These are phyloP conservation scores for Drosophila engyochracea DNA, from an alignment of 2,888 invertebrate species.

Conservation along the genomic window DNA sequence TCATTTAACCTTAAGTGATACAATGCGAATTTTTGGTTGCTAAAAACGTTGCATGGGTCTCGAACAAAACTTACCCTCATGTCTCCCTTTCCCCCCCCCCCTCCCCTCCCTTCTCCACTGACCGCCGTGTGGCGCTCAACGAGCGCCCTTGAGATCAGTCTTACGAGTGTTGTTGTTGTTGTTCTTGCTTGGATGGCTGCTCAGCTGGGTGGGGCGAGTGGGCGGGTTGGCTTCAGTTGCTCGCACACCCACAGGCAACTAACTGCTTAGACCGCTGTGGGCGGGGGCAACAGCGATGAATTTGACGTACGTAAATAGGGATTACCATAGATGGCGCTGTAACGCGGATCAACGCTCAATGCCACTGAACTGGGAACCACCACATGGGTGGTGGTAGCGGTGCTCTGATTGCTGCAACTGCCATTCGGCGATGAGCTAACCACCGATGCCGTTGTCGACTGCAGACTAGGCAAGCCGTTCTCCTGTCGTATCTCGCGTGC, in stretches of 20 bases:
- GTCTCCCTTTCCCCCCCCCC: too few species aligned
- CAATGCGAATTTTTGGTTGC: conserved; percentile 70
- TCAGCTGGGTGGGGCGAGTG: conserved; percentile 2
- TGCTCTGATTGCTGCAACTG: conserved; percentile 84
- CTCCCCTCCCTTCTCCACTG: not conserved
- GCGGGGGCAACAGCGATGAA: conserved; percentile 87
- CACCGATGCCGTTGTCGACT: conserved; percentile 84
- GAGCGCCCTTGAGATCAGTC: conserved; percentile 70
- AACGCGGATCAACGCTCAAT: conserved; percentile 91
- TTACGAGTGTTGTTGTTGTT: conserved; percentile 41
- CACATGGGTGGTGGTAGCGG: conserved; percentile 83
- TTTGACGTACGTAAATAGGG: conserved; percentile 92
- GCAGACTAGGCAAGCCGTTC: conserved; percentile 84
- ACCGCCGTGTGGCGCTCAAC: conserved; percentile 10
- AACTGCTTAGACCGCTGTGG: conserved; percentile 86
- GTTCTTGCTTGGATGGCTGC: conserved; percentile 8
- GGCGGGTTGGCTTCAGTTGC: not conserved
- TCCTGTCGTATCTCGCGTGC: conserved; percentile 85
- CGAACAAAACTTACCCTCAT: conserved; percentile 24
- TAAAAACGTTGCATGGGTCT: conserved; percentile 48
- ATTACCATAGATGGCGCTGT: conserved; percentile 95
- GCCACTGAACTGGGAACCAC: conserved; percentile 77
- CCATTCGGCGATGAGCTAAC: conserved; percentile 85
- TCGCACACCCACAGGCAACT: not conserved
- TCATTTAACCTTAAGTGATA: conserved; percentile 41